phyloP scores from a whole-genome alignment of 2,797 vertebrate genomes.

The Typhlichthys subterraneus region DNA sequence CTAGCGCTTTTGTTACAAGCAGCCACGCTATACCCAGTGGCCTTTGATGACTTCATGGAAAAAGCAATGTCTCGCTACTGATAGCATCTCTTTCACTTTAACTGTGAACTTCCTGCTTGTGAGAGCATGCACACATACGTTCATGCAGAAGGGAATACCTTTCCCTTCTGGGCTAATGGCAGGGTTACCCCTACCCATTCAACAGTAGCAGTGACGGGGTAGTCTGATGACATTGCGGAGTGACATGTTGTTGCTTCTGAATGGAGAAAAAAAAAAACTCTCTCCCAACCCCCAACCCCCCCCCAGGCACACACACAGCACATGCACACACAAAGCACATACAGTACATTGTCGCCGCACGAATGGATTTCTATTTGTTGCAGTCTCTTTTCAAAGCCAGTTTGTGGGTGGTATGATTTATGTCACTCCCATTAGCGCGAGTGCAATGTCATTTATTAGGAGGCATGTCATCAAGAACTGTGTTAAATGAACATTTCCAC shows the following conservation, averaged over 20 bases:
- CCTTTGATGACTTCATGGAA: conserved; percentile 83
- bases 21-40: conserved; percentile 49
- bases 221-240: too few species aligned
- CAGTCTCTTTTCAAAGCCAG: conserved; percentile 18
- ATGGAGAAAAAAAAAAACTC: too few species aligned
- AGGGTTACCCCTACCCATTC: conserved; percentile 8
- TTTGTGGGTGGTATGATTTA: conserved; percentile 36
- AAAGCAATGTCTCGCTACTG: conserved; percentile 76
- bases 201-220: too few species aligned
- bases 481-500: conserved; percentile 30
- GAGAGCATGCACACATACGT: conserved; percentile 45
- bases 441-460: conserved; percentile 24
- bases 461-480: conserved; percentile 23
- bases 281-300: background rate
- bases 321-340: too few species aligned
- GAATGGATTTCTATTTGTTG: too few species aligned
- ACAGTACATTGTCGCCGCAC: too few species aligned
- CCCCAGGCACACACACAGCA: background rate
- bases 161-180: conserved; percentile 28
- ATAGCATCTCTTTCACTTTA: conserved; percentile 78
- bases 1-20: conserved; percentile 72
- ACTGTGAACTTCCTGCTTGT: conserved; percentile 79
- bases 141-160: conserved; percentile 66
- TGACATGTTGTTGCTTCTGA: too few species aligned
- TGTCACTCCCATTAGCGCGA: conserved; percentile 31